Conservation (phyloP, 1,140 invertebrate genomes). For the Caenorhabditis brenneri region DNA sequence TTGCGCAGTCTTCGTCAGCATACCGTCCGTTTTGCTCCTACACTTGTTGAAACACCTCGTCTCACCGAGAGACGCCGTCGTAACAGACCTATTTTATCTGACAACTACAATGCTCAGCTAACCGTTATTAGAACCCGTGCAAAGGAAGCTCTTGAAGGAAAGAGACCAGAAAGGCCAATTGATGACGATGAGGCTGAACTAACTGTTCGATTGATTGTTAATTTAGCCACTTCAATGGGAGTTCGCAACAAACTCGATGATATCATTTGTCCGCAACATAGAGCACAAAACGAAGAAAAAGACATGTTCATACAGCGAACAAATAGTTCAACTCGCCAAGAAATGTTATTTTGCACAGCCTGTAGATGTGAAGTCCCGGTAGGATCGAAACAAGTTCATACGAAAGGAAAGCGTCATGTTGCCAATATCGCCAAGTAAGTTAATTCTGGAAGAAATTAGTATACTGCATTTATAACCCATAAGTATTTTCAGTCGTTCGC, state of each 20-base stretch:
- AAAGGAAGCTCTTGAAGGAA: neutral
- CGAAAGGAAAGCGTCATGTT: neutral
- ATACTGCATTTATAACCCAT: neutral
- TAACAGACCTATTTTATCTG: neutral
- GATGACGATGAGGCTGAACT: neutral
- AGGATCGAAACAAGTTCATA: slow-evolving; percentile 2
- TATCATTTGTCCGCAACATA: neutral
- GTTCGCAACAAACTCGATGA: neutral
- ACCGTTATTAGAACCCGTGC: neutral
- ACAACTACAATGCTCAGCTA: neutral
- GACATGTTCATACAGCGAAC: neutral
- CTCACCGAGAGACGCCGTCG: neutral
- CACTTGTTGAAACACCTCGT: neutral
- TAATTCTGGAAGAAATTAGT: too few species aligned
- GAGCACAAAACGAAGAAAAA: neutral
- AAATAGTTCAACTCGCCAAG: neutral
- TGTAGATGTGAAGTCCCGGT: slow-evolving; percentile 25
- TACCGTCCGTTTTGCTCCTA: neutral
- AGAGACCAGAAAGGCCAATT: neutral
- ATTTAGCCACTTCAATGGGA: slow-evolving; percentile 5
- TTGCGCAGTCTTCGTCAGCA: neutral
- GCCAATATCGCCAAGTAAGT: neutral
- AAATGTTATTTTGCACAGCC: neutral
- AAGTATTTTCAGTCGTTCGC: neutral
- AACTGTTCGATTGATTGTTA: slow-evolving; percentile 1